Percentiles rank a stretch among this genome's conserved stretches.
phyloP scores from a whole-genome alignment of 2,797 vertebrate genomes.

The Florisuga fusca region DNA sequence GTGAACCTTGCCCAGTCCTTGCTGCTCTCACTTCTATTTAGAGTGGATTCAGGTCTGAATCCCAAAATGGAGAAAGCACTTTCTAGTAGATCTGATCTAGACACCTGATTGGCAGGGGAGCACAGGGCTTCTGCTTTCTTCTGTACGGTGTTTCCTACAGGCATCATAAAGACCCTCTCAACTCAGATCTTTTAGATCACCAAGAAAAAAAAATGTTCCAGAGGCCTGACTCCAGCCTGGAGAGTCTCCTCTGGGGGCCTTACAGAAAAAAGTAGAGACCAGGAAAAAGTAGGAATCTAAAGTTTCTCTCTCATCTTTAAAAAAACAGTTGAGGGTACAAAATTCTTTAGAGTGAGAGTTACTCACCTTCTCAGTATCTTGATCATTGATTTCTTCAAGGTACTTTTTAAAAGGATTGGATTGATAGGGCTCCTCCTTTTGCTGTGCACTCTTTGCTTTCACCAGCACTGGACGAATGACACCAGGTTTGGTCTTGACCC shows the following conservation, averaged over 20 bases:
- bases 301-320: background rate
- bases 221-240: background rate
- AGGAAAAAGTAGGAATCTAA: background rate
- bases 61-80: background rate
- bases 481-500: slow-evolving; percentile 89
- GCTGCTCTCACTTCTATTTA: background rate
- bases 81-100: background rate
- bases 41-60: background rate
- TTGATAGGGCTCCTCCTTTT: slow-evolving; percentile 77
- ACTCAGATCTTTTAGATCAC: background rate
- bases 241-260: background rate
- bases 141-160: background rate
- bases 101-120: background rate
- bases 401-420: slow-evolving; percentile 84
- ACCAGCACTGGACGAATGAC: slow-evolving; percentile 86
- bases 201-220: background rate
- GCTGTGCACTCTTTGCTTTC: slow-evolving; percentile 81
- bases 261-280: background rate
- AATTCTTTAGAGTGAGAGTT: background rate
- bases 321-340: background rate
- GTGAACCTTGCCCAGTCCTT: background rate
- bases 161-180: background rate
- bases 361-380: slow-evolving; percentile 82
- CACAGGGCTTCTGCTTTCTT: background rate
- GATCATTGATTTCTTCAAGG: slow-evolving; percentile 71